phyloP scores from a whole-genome alignment of 1,140 invertebrate genomes.

The Chionoecetes opilio region DNA sequence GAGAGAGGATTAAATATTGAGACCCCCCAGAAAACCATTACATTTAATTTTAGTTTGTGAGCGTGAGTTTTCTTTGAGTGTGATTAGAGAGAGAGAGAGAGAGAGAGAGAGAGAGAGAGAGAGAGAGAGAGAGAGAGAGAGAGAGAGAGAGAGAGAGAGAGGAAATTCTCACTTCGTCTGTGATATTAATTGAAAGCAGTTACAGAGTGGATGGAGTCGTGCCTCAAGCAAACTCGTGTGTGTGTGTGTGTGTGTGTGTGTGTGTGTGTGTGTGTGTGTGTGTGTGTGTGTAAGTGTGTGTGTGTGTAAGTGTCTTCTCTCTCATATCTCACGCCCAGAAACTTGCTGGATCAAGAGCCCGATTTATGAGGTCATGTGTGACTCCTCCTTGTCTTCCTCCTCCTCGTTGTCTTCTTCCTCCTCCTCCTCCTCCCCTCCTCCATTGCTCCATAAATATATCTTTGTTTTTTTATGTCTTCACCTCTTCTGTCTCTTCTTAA shows the following conservation, averaged over 20 bases:
- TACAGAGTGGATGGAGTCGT: too few species aligned
- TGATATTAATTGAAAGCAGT: too few species aligned
- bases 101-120: not conserved
- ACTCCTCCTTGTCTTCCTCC: not conserved
- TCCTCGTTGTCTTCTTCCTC: not conserved
- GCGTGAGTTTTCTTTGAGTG: not conserved
- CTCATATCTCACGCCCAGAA: too few species aligned
- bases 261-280: too few species aligned
- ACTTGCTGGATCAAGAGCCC: too few species aligned
- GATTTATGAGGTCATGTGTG: too few species aligned
- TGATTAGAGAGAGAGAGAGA: not conserved
- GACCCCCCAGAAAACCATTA: too few species aligned
- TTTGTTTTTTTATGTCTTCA: not conserved
- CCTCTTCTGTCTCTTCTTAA: not conserved
- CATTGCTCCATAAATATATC: not conserved
- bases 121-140: conserved; percentile 47
- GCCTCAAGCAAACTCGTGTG: too few species aligned
- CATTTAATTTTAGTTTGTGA: too few species aligned
- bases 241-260: too few species aligned
- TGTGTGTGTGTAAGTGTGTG: too few species aligned
- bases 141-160: conserved; percentile 47
- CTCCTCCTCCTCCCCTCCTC: not conserved
- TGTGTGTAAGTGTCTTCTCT: not conserved
- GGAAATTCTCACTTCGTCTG: not conserved
- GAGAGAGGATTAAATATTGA: too few species aligned